These are phyloP conservation scores for Melozone crissalis DNA, from an alignment of 2,113 vertebrate genomes.

Conservation along the genomic window DNA sequence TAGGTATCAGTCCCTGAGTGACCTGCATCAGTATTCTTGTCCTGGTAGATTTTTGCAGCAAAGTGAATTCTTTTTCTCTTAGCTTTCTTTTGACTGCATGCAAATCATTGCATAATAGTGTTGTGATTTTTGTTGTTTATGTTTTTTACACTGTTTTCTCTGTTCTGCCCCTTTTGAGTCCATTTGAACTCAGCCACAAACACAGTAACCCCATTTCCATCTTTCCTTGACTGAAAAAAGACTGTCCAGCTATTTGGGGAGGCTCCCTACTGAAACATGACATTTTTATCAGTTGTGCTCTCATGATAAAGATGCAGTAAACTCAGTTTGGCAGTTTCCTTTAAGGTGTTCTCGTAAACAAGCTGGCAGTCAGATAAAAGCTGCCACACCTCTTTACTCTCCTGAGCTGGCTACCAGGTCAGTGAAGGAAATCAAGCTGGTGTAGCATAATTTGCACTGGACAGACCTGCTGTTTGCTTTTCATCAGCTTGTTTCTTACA, in stretches of 20 bases:
- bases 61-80: not conserved
- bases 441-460: not conserved
- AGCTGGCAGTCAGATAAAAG: not conserved
- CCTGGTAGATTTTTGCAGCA: not conserved
- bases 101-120: not conserved
- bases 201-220: not conserved
- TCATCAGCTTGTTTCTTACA: not conserved
- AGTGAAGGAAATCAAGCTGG: not conserved
- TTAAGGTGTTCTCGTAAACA: not conserved
- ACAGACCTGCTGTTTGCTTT: not conserved
- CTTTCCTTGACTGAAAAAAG: not conserved
- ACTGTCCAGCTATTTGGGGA: not conserved
- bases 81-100: not conserved
- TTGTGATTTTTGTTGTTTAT: not conserved
- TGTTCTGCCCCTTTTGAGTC: not conserved
- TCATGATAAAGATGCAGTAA: not conserved
- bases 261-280: not conserved
- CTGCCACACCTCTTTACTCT: not conserved
- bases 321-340: not conserved
- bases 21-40: not conserved
- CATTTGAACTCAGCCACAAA: not conserved
- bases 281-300: not conserved
- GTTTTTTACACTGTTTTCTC: accelerated
- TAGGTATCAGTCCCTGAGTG: not conserved
- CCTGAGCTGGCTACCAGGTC: not conserved